Evolutionary conservation across 53 echinoderm and acorn worm genomes (phyloP), one percentile per base, ranked within the genome.

Genomic region (Hippasteria phrygiana): DNA sequence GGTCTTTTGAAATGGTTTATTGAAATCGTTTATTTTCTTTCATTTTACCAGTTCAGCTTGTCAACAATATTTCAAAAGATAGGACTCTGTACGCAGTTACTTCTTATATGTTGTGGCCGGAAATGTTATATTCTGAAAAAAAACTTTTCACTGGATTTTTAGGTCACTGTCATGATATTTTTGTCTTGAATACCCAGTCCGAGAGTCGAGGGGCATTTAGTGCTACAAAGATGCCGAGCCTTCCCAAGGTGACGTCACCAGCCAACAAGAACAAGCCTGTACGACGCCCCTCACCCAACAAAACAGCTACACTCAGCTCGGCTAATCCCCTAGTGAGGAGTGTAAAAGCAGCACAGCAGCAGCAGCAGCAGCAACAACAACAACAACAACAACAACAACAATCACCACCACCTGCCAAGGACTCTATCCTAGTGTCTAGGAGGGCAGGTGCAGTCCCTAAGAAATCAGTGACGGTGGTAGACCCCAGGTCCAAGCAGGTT

Each of bases 291-390:
- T 83, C 93, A 16, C 92, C 93, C 4, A 90, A 95, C 64, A 63
- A 88, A 43, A 72, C 86, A 48, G 96, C 93, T 38, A 92, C 81
- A n/a, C 51, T 95, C n/a, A 89, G 88, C 12, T 38, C 86, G 13
- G 79, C 87, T 59, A 95, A 95, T 70, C 96, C 96, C 20, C 88
- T 95, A 27, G 50, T 92, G 63, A 89, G 88, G 83, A 92, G 93
- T 38, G 55, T 83, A 35, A 66, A 67, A 38, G 62, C 73, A 62
- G 33, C 50, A 31, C 75, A 75, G 75, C 75, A 72, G 42, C 65
- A 71, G 72, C 72, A 71, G 1, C 72, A 67, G 35, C 75, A 62
- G 24, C n/a, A n/a, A n/a, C n/a, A n/a, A n/a, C n/a, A n/a, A n/a
- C n/a, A n/a, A n/a, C n/a, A n/a, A n/a, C n/a, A n/a, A n/a, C n/a